Evolutionary conservation across 2,797 vertebrate genomes (phyloP).

Genomic region (Hippocampus kuda): DNA sequence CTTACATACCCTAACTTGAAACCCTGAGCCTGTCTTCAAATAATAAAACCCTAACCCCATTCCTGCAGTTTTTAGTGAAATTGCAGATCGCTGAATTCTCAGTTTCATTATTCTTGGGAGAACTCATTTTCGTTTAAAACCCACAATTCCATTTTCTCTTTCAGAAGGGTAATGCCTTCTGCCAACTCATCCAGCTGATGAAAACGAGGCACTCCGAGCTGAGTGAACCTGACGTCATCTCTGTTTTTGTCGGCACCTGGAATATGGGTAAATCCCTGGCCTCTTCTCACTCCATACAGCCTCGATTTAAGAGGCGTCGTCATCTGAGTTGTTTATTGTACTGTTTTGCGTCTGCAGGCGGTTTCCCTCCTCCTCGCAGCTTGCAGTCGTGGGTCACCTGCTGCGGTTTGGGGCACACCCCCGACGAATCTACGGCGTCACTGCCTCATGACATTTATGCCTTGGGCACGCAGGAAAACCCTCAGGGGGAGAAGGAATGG

Average conservation of each 20-base stretch:
- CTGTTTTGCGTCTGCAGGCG: slow-evolving; percentile 48
- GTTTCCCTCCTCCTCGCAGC: slow-evolving; percentile 63
- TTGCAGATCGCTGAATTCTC: no score
- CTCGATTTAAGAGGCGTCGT: not conserved
- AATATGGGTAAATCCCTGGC: slow-evolving; percentile 70
- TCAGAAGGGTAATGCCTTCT: slow-evolving; percentile 74
- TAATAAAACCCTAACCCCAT: not conserved
- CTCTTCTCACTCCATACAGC: not conserved
- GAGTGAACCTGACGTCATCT: slow-evolving; percentile 67
- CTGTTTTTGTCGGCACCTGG: slow-evolving; percentile 77
- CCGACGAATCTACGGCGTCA: slow-evolving; percentile 59
- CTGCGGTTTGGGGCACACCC: slow-evolving; percentile 66
- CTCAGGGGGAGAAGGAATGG: slow-evolving; percentile 76
- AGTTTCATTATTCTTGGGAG: slow-evolving; percentile 1
- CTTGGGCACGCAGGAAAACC: slow-evolving; percentile 76
- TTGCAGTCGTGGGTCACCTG: slow-evolving; percentile 72
- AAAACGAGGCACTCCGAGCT: slow-evolving; percentile 62
- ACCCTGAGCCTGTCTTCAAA: not conserved
- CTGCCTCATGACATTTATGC: slow-evolving; percentile 74
- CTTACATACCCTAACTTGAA: no score
- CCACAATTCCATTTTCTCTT: slow-evolving; percentile 1
- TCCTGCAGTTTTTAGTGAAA: no score
- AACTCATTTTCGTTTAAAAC: not conserved
- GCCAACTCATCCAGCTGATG: slow-evolving; percentile 73
- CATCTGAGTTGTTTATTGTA: not conserved